These are phyloP conservation scores for Spicauda simplicius DNA, from an alignment of 2,888 invertebrate species.

Conservation along the genomic window DNA sequence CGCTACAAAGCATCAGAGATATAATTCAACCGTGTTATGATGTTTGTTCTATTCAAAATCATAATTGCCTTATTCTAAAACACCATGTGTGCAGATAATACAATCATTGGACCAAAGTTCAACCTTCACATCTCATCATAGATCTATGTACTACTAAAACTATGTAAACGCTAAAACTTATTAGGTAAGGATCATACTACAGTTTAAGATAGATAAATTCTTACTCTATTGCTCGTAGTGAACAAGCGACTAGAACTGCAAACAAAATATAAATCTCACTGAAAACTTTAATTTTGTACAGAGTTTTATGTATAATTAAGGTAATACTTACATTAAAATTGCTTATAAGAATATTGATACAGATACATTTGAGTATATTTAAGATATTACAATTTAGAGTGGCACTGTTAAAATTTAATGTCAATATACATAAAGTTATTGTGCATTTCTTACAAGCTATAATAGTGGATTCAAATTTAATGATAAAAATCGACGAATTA, in stretches of 20 bases:
- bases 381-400: constrained; percentile 65
- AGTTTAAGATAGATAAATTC: constrained; percentile 18
- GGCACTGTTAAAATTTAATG: constrained; percentile 72
- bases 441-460: constrained; percentile 70
- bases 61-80: constrained; percentile 62
- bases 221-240: constrained; percentile 51
- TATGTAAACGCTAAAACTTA: constrained; percentile 25
- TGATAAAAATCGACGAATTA: constrained; percentile 48
- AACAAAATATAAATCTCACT: constrained; percentile 54
- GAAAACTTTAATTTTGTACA: constrained; percentile 50
- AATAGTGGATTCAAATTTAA: constrained; percentile 52
- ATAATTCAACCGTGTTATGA: constrained; percentile 14
- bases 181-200: constrained; percentile 15
- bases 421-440: constrained; percentile 59
- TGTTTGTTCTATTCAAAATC: constrained; percentile 30
- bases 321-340: constrained; percentile 50
- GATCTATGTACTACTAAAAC: constrained; percentile 25
- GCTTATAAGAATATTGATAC: constrained; percentile 58
- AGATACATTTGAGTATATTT: constrained; percentile 51
- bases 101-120: constrained; percentile 84
- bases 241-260: constrained; percentile 52
- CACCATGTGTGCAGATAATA: constrained; percentile 78
- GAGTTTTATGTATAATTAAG: constrained; percentile 37
- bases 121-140: constrained; percentile 70
- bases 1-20: constrained; percentile 28